phyloP scores from a whole-genome alignment of 2,797 vertebrate genomes.

The Holocentrus rufus region DNA sequence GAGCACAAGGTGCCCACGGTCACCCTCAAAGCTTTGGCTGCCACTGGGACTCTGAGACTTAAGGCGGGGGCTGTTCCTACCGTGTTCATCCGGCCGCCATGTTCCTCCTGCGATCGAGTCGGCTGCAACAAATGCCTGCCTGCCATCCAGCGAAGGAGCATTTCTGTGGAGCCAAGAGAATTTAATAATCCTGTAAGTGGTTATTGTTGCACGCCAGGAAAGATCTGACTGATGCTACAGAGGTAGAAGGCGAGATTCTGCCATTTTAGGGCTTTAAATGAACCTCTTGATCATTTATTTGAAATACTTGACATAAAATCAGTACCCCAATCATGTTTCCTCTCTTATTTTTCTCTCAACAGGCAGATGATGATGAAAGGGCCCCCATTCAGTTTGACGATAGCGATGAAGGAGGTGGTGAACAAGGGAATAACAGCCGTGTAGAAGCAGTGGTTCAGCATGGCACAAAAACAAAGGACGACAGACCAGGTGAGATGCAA shows the following conservation, averaged over 20 bases:
- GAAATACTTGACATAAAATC: background rate
- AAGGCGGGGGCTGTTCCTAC: slow-evolving; percentile 79
- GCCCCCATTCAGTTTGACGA: slow-evolving; percentile 8
- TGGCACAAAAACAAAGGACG: slow-evolving; percentile 64
- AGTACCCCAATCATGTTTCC: background rate
- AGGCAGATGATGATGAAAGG: slow-evolving; percentile 46
- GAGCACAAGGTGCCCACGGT: slow-evolving; percentile 57
- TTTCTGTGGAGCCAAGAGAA: slow-evolving; percentile 42
- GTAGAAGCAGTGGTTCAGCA: slow-evolving; percentile 12
- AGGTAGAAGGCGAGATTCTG: background rate
- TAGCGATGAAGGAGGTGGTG: slow-evolving; percentile 11
- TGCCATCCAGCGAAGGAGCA: slow-evolving; percentile 54
- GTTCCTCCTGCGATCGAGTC: slow-evolving; percentile 65
- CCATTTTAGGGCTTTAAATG: background rate
- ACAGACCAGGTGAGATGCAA: slow-evolving; percentile 76
- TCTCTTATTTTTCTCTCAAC: background rate
- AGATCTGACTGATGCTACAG: background rate
- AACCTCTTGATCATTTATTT: background rate
- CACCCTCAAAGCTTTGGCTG: slow-evolving; percentile 28
- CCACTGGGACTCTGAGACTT: slow-evolving; percentile 64
- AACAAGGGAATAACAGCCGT: slow-evolving; percentile 7
- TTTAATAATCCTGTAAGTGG: slow-evolving; percentile 56
- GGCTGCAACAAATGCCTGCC: slow-evolving; percentile 69
- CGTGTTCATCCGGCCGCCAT: slow-evolving; percentile 78
- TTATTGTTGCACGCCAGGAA: background rate